phyloP scores from a whole-genome alignment of 2,888 invertebrate species.

The Caenorhabditis panamensis region DNA sequence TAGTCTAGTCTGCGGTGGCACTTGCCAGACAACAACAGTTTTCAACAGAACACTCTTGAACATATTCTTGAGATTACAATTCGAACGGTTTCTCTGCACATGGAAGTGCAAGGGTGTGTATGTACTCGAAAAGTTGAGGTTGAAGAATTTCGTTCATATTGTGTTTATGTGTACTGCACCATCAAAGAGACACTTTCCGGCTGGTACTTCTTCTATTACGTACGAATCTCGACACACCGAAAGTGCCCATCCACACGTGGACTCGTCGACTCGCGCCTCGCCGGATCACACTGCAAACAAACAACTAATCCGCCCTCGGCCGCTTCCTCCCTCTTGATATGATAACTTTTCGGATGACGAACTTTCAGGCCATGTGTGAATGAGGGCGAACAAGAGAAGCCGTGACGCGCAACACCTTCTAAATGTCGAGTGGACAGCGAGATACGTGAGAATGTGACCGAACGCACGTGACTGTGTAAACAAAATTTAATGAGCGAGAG shows the following conservation, averaged over 20 bases:
- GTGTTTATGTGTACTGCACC: no score
- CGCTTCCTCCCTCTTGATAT: constrained; percentile 19
- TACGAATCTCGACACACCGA: no score
- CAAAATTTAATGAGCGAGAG: constrained; percentile 35
- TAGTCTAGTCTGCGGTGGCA: neutral
- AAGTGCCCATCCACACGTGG: constrained; percentile 12
- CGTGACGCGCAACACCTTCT: constrained; percentile 48
- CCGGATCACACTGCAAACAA: constrained; percentile 38
- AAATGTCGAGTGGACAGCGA: constrained; percentile 26
- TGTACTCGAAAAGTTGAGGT: no score
- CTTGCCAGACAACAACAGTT: no score
- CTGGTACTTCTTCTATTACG: no score
- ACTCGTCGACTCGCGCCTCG: neutral
- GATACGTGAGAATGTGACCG: constrained; percentile 25
- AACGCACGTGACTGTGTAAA: constrained; percentile 26
- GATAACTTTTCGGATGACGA: constrained; percentile 49
- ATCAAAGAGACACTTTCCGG: no score
- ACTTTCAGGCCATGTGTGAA: constrained; percentile 26
- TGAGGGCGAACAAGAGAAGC: constrained; percentile 25
- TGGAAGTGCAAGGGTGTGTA: no score
- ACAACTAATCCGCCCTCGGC: constrained; percentile 18
- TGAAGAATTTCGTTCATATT: no score
- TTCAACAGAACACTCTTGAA: no score
- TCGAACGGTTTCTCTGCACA: no score
- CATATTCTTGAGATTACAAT: no score